A percentile compares a stretch with the other conserved stretches of the same genome.
Conservation (phyloP, 1,140 invertebrate species). For the Tetramorium simillimum region DNA sequence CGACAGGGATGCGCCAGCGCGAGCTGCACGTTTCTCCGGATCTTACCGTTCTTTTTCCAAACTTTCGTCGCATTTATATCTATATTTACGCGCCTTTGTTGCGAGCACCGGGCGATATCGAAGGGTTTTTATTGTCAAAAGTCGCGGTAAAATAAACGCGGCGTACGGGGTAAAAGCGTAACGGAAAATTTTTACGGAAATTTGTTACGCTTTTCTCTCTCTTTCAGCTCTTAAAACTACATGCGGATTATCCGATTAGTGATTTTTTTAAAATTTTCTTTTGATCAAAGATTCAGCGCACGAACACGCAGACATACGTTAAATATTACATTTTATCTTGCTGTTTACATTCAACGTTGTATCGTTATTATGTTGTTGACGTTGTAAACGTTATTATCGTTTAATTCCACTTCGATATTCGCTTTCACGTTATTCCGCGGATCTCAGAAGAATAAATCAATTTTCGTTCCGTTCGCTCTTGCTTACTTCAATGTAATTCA, state of each 20-base stretch:
- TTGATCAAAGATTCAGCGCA: not conserved
- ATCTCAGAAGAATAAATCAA: not conserved
- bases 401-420: slow-evolving; percentile 2
- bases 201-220: not conserved
- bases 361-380: not conserved
- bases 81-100: slow-evolving; percentile 30
- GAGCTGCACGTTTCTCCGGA: slow-evolving; percentile 2
- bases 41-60: slow-evolving; percentile 11
- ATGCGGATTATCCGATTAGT: not conserved
- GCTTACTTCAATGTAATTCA: not conserved
- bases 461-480: not conserved
- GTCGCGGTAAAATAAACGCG: slow-evolving; percentile 6
- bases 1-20: not conserved
- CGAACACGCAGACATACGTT: not conserved
- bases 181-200: slow-evolving; percentile 13
- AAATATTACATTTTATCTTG: slow-evolving; percentile 1
- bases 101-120: not conserved
- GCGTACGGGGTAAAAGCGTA: not conserved
- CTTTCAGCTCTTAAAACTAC: not conserved
- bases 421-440: not conserved
- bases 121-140: slow-evolving; percentile 37
- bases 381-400: not conserved
- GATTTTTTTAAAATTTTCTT: not conserved
- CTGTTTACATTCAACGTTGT: not conserved
- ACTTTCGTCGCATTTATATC: slow-evolving; percentile 22